phyloP scores from a whole-genome alignment of 2,888 invertebrate species.

The Alcis repandata region DNA sequence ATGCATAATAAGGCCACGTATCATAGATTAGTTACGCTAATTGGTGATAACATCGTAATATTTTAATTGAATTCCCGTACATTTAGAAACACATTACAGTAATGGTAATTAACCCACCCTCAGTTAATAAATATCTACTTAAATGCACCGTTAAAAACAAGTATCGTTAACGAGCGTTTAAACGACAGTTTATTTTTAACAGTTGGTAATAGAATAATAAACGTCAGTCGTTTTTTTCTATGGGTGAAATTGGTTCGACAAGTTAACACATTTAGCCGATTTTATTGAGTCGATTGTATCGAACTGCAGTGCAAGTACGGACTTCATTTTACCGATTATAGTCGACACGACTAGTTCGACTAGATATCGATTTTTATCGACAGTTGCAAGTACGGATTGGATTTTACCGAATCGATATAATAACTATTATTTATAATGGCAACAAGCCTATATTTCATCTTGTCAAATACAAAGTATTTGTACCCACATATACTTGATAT shows the following conservation, averaged over 20 bases:
- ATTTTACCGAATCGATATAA: too few species aligned
- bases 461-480: too few species aligned
- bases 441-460: too few species aligned
- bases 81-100: conserved; percentile 3
- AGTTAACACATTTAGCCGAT: neutral
- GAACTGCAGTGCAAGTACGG: neutral
- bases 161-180: conserved; percentile 2
- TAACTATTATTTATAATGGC: too few species aligned
- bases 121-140: neutral
- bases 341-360: too few species aligned
- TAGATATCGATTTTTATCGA: too few species aligned
- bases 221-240: neutral
- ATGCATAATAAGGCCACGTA: too few species aligned
- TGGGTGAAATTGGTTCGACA: neutral
- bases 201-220: neutral
- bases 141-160: conserved; percentile 9
- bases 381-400: too few species aligned
- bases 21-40: too few species aligned
- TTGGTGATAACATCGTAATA: neutral
- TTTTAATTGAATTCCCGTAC: neutral
- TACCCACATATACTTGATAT: too few species aligned
- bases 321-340: too few species aligned
- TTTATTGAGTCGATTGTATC: too few species aligned
- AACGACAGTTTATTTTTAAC: conserved; percentile 8
- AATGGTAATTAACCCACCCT: conserved; percentile 15